Evolutionary conservation across 2,113 vertebrate genomes (phyloP).

Genomic region (Amia ocellicauda): DNA sequence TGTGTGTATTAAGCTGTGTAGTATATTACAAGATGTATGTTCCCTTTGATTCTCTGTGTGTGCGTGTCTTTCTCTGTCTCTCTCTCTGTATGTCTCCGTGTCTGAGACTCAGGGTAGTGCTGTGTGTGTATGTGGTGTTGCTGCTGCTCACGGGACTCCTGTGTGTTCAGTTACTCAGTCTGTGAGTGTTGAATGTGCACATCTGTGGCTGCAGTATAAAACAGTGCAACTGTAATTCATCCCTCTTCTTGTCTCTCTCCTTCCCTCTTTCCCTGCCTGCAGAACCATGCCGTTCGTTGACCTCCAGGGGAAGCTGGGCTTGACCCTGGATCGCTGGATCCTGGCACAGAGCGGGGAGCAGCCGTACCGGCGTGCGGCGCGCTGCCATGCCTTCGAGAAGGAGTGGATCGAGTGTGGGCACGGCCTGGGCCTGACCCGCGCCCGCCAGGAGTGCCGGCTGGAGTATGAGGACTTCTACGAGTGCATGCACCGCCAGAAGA

Average conservation of each 20-base stretch:
- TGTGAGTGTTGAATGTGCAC: too few relatives aligned
- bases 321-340: constrained; percentile 75
- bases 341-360: constrained; percentile 70
- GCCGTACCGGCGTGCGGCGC: constrained; percentile 47
- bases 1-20: constrained; percentile 19
- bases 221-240: too few relatives aligned
- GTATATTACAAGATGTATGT: too few relatives aligned
- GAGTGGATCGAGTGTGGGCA: constrained; percentile 87
- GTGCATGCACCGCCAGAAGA: constrained; percentile 77
- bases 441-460: constrained; percentile 75
- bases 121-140: not conserved
- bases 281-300: constrained; percentile 83
- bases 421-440: constrained; percentile 77
- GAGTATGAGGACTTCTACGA: constrained; percentile 87
- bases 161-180: too few relatives aligned
- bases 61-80: constrained; percentile 34
- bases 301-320: constrained; percentile 70
- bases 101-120: constrained; percentile 17
- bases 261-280: not conserved
- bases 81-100: constrained; percentile 48
- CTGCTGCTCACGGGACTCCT: not conserved
- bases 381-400: constrained; percentile 89
- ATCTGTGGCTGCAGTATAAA: too few relatives aligned
- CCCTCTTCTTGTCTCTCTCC: not conserved
- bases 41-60: not conserved